phyloP scores from a whole-genome alignment of 53 echinoderm and acorn worm genomes.

The Paelopatides confundens region DNA sequence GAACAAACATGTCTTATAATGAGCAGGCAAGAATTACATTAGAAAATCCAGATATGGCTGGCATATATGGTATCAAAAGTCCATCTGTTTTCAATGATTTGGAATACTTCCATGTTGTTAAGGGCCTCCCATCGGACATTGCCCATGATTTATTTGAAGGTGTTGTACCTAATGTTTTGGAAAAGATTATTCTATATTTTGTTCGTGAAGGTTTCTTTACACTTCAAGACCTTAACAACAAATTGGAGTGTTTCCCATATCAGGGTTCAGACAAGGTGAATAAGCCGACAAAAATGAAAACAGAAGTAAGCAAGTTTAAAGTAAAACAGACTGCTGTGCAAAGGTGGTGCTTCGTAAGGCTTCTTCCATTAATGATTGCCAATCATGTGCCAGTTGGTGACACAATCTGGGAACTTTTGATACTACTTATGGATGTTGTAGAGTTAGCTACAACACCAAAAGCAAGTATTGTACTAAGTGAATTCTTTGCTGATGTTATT shows the following conservation, averaged over 20 bases:
- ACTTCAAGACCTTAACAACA: slow-evolving; percentile 38
- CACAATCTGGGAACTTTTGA: slow-evolving; percentile 5
- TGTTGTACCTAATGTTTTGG: slow-evolving; percentile 32
- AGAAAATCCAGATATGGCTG: slow-evolving; percentile 29
- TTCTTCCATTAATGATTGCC: slow-evolving; percentile 63
- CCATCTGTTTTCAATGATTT: not conserved
- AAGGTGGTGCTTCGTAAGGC: slow-evolving; percentile 56
- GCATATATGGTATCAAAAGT: slow-evolving; percentile 17
- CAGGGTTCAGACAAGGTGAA: slow-evolving; percentile 17
- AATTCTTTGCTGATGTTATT: slow-evolving; percentile 17
- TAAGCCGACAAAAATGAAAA: slow-evolving; percentile 46
- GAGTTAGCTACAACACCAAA: not conserved
- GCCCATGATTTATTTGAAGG: slow-evolving; percentile 46
- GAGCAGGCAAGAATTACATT: slow-evolving; percentile 7
- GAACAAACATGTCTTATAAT: not conserved
- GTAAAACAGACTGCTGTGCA: slow-evolving; percentile 66
- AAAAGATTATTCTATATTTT: slow-evolving; percentile 51
- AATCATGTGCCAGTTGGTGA: slow-evolving; percentile 44
- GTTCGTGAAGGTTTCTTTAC: slow-evolving; percentile 51
- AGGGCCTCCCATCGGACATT: slow-evolving; percentile 26
- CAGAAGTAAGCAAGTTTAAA: slow-evolving; percentile 30
- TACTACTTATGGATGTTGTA: slow-evolving; percentile 26
- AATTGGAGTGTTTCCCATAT: slow-evolving; percentile 34
- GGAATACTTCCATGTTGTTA: slow-evolving; percentile 14
- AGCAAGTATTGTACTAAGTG: not conserved